Evolutionary conservation across 1,140 invertebrate species (phyloP), one percentile per base, ranked within the genome.

Genomic region (Melitaea cinxia): DNA sequence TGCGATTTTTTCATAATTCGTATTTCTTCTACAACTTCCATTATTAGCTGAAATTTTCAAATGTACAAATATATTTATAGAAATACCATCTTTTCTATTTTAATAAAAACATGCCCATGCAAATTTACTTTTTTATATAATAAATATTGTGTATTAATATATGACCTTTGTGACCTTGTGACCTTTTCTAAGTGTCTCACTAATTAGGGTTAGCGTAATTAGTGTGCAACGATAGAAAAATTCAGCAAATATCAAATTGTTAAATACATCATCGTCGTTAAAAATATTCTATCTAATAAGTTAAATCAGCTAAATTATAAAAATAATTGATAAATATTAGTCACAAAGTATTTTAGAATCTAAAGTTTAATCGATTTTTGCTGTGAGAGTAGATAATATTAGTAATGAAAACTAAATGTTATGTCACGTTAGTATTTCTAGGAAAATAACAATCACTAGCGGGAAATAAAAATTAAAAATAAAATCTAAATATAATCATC

Each of bases 21-120:
- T 83, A 91, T 91, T 72, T 91, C 88, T 86, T 91, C 88, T 68
- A 91, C 86, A 85, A 91, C 88, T 77, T 91, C 88, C 88, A 91
- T 91, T 67, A 91, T 91, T 61, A 88, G 85, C 88, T 91, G 88
- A 91, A 91, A 91, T 83, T 37, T 78, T 80, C 70, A 58, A 77
- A 85, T 82, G 77, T 42, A 60, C 0, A 59, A 63, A 68, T 30
- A 60, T 23, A 61, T 52, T 63, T 33, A 33, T 33, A 33, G 42
- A 42, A 37, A 33, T 28, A 57, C 47, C 45, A 6, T 17, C 10
- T 6, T 19, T 21, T 45, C 9, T 33, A 14, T 7, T 37, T 7
- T 26, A 45, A 26, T 49, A 7, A 69, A n/a, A 17, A 14, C 63
- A 70, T 72, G 75, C 73, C 19, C 68, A 70, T 75, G 73, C 68